A percentile compares a stretch with the other conserved stretches of the same genome.
Conservation (phyloP, 1,140 invertebrate species). For the roundworm (Caenorhabditis elegans) region WBcel235 BX284606.5:5118001-5118500, state of each 20-base stretch:
- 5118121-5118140: background rate
- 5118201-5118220: slow-evolving; percentile 17
- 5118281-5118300: no score
- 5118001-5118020: slow-evolving; percentile 19
- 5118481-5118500: slow-evolving; percentile 5
- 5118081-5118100: background rate
- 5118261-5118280: no score
- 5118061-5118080: background rate
- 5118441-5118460: no score
- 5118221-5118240: background rate
- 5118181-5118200: background rate
- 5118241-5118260: no score
- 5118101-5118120: slow-evolving; percentile 29
- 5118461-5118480: background rate
- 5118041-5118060: no score
- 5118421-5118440: no score
- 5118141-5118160: background rate
- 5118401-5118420: no score
- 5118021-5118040: background rate
- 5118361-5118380: no score
- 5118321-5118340: no score
- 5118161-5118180: background rate
- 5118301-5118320: no score
- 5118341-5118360: no score
- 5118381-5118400: no score